Base-by-base conservation (phyloP, 1,140 invertebrate genomes). In the Liolophura sinensis region DNA sequence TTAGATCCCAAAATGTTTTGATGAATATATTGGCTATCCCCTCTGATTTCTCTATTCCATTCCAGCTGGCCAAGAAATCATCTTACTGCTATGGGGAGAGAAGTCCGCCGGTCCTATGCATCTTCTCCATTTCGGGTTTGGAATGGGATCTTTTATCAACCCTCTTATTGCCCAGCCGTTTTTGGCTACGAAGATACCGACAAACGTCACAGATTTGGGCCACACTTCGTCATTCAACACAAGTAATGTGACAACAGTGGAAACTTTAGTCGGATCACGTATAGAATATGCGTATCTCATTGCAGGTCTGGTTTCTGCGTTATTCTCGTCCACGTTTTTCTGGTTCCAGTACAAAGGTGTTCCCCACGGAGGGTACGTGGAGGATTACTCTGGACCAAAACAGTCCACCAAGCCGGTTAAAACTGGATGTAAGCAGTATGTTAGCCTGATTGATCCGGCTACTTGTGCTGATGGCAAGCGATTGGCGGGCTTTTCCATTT, bases 91-190 rank as follows among this genome's bases (percentile, higher is more conserved):
- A 48, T 74, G 73, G 73, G 47, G 58, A 48, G 59, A 59, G 9
- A 61, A 68, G n/a, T 61, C 71, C 14, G 54, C 70, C 0, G 49
- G 62, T 7, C 73, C 73, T 7, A 67, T 74, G 58, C 73, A 74
- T 47, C 52, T 65, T 27, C 62, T 70, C 1, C 73, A 74, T 49
- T 67, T 73, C 58, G 73, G 70, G 9, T 74, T 68, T 60, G 73
- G 73, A 0, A 62, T 72, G 60, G 73, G 73, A n/a, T 68, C 70
- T 20, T 20, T 74, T 1, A 25, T 68, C 27, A 65, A 62, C 24
- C 73, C 73, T 15, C 61, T 69, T 7, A 65, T 74, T 24, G 68
- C 61, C 15, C 62, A 67, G 22, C 70, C 68, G 1, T 74, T 74
- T 59, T 55, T 74, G 11, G 66, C 61, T 24, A 52, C 60, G 0